Evolutionary conservation across 2,797 vertebrate species (phyloP), one percentile per base, ranked within the genome.

Genomic region (Mycteria americana): DNA sequence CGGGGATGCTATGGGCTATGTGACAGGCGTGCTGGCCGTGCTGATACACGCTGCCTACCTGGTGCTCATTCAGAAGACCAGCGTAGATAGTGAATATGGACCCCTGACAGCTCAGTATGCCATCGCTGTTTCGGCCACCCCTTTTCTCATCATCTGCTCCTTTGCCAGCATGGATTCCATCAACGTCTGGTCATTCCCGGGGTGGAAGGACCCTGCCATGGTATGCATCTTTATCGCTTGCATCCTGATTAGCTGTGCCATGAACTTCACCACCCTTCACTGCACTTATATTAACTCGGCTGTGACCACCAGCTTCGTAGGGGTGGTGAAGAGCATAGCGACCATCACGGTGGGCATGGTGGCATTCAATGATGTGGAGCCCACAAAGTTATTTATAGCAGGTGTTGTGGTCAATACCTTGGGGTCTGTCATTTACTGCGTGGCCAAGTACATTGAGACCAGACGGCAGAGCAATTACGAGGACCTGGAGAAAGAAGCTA

Each of bases 271-370:
- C 97, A 99, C 99, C 14, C 98, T 99, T 63, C 99, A 99, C 96
- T 99, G 99, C 96, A 99, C 99, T 91, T 99, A 99, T 97, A 99
- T 99, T 98, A 99, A 99, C 98, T 99, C 99, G 0, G 99, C 99
- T 3, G 99, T 99, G 97, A 99, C 99, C 97, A 99, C 99, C 96
- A 99, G 99, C 98, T 99, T 99, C 5, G 99, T 99, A 10, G 99
- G 99, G 24, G 99, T 99, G 95, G 99, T 99, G 91, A 99, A 99
- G 97, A 99, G 99, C 98, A 99, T 99, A 43, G 99, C 99, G 92
- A 99, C 99, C 91, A 99, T 99, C 97, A 99, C 99, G 0, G 99
- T 99, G 30, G 99, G 99, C 78, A 99, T 99, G 99, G 97, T 99
- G 98, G 99, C 99, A 8, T 99, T 99, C 98, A 98, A 48, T 45